Percentiles rank a stretch among this genome's conserved stretches.
Conservation (phyloP, 2,797 vertebrate genomes). For the Parauchenoglanis punctatus region DNA sequence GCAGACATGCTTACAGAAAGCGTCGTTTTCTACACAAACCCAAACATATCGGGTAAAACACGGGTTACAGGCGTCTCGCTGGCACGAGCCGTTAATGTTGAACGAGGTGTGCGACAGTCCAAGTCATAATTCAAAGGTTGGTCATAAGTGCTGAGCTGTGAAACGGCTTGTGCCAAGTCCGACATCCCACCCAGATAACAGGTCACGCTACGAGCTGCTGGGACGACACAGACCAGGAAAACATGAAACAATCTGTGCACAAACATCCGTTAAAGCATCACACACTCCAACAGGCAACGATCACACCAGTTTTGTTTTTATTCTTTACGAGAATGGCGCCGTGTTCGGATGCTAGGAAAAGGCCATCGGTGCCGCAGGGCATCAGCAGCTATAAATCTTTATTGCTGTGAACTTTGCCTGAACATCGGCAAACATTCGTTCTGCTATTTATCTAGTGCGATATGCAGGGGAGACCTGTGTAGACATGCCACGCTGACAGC, state of each 20-base stretch:
- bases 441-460: slow-evolving; percentile 17
- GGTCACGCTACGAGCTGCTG: background rate
- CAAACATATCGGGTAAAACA: background rate
- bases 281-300: background rate
- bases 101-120: background rate
- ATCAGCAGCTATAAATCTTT: background rate
- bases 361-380: background rate
- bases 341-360: background rate
- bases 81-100: background rate
- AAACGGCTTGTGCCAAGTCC: slow-evolving; percentile 33
- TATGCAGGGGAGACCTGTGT: background rate
- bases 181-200: slow-evolving; percentile 53
- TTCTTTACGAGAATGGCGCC: background rate
- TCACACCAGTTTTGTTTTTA: background rate
- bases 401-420: slow-evolving; percentile 39
- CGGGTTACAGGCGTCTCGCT: background rate
- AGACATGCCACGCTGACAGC: slow-evolving; percentile 16
- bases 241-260: background rate
- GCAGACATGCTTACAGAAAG: background rate
- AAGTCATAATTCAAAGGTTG: slow-evolving; percentile 34
- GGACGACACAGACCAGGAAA: background rate
- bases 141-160: slow-evolving; percentile 45
- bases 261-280: background rate
- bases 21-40: background rate
- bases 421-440: background rate